Base-by-base conservation (phyloP, 2,797 vertebrate genomes). In the Cetoscarus ocellatus region DNA sequence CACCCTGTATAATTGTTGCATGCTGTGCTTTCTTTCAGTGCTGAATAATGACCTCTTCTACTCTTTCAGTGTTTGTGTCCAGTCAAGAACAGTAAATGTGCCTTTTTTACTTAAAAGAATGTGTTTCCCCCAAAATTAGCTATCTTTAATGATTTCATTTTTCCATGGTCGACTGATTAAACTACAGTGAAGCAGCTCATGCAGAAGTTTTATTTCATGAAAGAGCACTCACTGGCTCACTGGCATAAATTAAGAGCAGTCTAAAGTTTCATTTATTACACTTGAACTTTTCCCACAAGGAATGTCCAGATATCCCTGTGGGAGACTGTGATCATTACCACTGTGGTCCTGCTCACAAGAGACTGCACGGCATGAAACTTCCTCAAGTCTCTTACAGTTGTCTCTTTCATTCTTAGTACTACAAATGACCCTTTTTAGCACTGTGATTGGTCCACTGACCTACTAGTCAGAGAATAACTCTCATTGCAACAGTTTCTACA, bases 1-100 rank as follows among this genome's bases (percentile, higher is more conserved):
- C 45, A 58, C 68, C 67, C 54, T 49, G 38, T 70, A 9, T 76
- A 75, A 81, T 70, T 78, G 56, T 19, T 12, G 43, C 42, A 67
- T 6, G 7, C 18, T 62, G 56, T 70, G 44, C n/a, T 61, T 77
- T 18, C 63, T 50, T 48, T 0, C n/a, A 62, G 55, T 45, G 18
- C 44, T 40, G 57, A 70, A 65, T 38, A 49, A 13, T 27, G 11
- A 38, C 19, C 12, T 42, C 57, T 36, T 18, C 9, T 40, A 8
- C 38, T 7, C 47, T 48, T 69, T 8, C 8, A 50, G 3, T 38
- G 6, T 34, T 9, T 54, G 50, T 49, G 10, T 52, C 40, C 19
- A 44, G 12, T 47, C 57, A 34, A 34, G 58, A 43, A 47, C 27
- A 13, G n/a, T 43, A 3, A 50, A 7, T 58, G 42, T 18, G 57